Evolutionary conservation across 1,140 invertebrate genomes (phyloP), one percentile per base, ranked within the genome.

Genomic region (Teleogryllus occipitalis): DNA sequence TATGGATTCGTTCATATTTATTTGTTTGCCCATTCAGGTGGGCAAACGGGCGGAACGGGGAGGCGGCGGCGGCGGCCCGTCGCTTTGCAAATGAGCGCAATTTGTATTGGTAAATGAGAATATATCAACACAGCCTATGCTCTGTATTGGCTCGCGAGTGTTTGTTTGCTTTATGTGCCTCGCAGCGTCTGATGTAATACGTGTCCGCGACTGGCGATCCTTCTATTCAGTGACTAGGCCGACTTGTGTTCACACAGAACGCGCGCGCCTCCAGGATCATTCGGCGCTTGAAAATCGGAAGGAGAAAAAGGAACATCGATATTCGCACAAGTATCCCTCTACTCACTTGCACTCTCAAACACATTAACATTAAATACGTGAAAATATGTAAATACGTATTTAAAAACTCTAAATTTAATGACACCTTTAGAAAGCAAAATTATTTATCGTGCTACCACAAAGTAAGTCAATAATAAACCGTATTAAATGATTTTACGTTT

Each of bases 1-100:
- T 65, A 65, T 65, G 54, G 54, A 65, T 65, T 65, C 54, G 54
- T 65, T 65, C 54, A 65, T 65, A 65, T 65, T 65, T 65, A 65
- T 65, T 65, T 65, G 54, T 65, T 14, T 65, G 54, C 54, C 18
- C 54, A 65, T 65, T 65, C 10, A 18, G 54, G 54, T 65, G 54
- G 54, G 54, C 54, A 2, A 65, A 65, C 54, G 10, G 2, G 54
- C 2, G 2, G 54, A 65, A 65, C 54, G 54, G 54, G 2, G 10
- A 2, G 54, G 54, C 18, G 54, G 27, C 27, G 27, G 27, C 27
- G 27, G 27, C 18, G 54, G 18, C 54, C 7, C 54, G 54, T 65
- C 18, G 54, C 10, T 65, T 10, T 65, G 54, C 54, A 65, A 65
- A 65, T 65, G 54, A 65, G 54, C 10, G 54, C 54, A 10, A 65